phyloP scores from a whole-genome alignment of 2,113 vertebrate species.

The Corythornis madagascariensis region DNA sequence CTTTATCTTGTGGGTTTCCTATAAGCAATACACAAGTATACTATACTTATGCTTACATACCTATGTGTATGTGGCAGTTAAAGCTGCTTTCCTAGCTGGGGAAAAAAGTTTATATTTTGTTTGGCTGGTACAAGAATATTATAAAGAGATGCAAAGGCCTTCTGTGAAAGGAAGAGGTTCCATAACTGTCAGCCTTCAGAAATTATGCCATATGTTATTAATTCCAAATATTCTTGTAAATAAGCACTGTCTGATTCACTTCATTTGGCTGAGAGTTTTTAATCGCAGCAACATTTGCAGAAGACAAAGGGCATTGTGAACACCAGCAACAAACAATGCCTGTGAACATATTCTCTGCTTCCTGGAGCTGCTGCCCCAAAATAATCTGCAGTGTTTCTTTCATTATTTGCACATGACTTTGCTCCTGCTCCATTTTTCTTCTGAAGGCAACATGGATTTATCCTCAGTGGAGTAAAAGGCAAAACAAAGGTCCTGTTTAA shows the following conservation, averaged over 20 bases:
- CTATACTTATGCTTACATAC: not conserved
- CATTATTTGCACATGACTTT: slow-evolving; percentile 10
- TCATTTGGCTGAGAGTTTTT: not conserved
- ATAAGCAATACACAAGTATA: not conserved
- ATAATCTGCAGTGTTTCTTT: not conserved
- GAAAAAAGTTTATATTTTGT: not conserved
- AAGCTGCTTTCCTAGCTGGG: not conserved
- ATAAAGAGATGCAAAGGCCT: not conserved
- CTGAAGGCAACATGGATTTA: not conserved
- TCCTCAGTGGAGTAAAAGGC: not conserved
- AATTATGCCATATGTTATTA: not conserved
- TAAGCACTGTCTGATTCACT: not conserved
- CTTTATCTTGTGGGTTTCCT: not conserved
- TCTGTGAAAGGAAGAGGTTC: not conserved
- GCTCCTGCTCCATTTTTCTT: not conserved
- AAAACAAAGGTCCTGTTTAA: not conserved
- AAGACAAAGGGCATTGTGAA: slow-evolving; percentile 38
- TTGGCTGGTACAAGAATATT: not conserved
- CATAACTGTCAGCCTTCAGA: not conserved
- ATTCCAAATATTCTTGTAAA: slow-evolving; percentile 6
- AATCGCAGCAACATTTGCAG: slow-evolving; percentile 18
- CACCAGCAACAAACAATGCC: slow-evolving; percentile 26
- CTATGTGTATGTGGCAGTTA: not conserved
- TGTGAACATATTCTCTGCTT: not conserved
- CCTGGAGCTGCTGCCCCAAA: not conserved